Evolutionary conservation across 1,140 invertebrate species (phyloP), one percentile per base, ranked within the genome.

Genomic region (Pogonomyrmex californicus): DNA sequence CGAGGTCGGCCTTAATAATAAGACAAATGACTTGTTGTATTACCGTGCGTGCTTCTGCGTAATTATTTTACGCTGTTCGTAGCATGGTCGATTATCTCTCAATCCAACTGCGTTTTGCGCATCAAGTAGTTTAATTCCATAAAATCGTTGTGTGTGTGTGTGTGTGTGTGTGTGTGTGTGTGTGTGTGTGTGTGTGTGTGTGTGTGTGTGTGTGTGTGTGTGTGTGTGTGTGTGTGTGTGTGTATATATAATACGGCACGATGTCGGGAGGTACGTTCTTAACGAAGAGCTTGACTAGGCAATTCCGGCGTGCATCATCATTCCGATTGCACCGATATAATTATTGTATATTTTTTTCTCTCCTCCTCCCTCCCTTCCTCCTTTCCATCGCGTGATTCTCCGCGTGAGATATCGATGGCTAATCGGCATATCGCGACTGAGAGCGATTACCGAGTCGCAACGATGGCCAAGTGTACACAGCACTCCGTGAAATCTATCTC

Each of bases 11-110:
- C 41, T 33, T 82, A 86, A 90, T 82, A 36, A 30, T 90, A 90
- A 90, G 86, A 86, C 87, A 90, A 87, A 60, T 86, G 44, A 54
- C 58, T 62, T 56, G 38, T 10, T n/a, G 36, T n/a, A 77, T 71
- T 56, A 56, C 9, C 51, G 58, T 73, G 44, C 49, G 12, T 41
- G 58, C 44, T 10, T 6, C 44, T 9, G 3, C 30, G 9, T 76
- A 54, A 5, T 71, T 56, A 54, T 77, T 23, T 23, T 23, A 23
- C 23, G 23, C 23, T 38, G 2, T 58, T 58, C 10, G 17, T 51
- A 33, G 41, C 10, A 36, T n/a, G 41, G 30, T 5, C 79, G 49
- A 88, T 79, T 75, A 76, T 86, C 14, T 88, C 41, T 79, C 33
- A 41, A 70, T 88, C 60, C 44, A 63, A 6, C 23, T 73, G n/a